A percentile compares a stretch with the other conserved stretches of the same genome.
These are phyloP conservation scores for Sylvilagus floridanus DNA, from an alignment of 2,797 vertebrate genomes.

Conservation along the genomic window DNA sequence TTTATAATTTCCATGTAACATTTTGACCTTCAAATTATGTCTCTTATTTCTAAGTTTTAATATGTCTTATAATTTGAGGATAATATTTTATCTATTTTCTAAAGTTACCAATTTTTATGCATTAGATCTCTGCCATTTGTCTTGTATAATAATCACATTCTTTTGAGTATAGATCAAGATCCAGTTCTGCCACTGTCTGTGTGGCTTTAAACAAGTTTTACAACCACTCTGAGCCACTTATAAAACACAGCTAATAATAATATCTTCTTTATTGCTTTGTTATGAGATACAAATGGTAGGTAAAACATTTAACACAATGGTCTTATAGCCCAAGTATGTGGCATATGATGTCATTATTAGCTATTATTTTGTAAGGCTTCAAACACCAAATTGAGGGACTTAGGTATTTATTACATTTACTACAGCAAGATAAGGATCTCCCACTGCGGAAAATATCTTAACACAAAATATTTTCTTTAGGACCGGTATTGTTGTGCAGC, in stretches of 20 bases:
- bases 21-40: background rate
- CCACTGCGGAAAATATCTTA: constrained; percentile 20
- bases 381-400: background rate
- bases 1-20: background rate
- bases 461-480: background rate
- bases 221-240: background rate
- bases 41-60: background rate
- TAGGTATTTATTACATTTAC: background rate
- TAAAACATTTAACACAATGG: background rate
- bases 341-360: background rate
- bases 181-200: background rate
- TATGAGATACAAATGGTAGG: background rate
- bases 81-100: background rate
- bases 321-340: background rate
- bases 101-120: background rate
- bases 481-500: too few species aligned
- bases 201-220: background rate
- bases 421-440: background rate
- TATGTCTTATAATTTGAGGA: background rate
- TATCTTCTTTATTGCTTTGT: background rate
- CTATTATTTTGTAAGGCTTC: background rate
- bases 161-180: background rate
- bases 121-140: background rate
- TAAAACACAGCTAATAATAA: background rate
- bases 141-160: background rate